Percentiles rank a stretch among this genome's conserved stretches.
These are phyloP conservation scores for Penaeus vannamei DNA, from an alignment of 1,140 invertebrate species.

Conservation along the genomic window DNA sequence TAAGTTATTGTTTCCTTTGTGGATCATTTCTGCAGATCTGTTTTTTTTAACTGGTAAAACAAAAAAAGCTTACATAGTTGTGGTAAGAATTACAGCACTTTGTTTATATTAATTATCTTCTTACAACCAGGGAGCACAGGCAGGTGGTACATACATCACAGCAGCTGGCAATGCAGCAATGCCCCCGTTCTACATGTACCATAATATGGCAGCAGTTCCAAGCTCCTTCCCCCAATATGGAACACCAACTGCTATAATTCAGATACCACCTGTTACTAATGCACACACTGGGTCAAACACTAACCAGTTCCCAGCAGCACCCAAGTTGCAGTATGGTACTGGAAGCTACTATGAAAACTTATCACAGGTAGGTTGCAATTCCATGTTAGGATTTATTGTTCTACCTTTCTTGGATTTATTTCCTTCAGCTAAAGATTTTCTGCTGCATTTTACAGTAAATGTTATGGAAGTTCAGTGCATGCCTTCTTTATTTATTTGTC, in stretches of 20 bases:
- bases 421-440: neutral
- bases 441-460: no score
- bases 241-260: slow-evolving; percentile 74
- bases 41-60: neutral
- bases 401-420: neutral
- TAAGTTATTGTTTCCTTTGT: slow-evolving; percentile 68
- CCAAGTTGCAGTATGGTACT: slow-evolving; percentile 66
- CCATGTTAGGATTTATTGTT: slow-evolving; percentile 66
- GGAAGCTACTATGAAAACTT: slow-evolving; percentile 67
- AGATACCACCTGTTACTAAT: slow-evolving; percentile 66
- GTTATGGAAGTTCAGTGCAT: no score
- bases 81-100: neutral
- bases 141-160: slow-evolving; percentile 66
- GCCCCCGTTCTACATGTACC: slow-evolving; percentile 79
- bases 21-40: slow-evolving; percentile 5
- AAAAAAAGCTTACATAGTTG: neutral
- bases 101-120: neutral
- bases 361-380: slow-evolving; percentile 69
- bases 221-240: slow-evolving; percentile 82
- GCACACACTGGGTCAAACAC: slow-evolving; percentile 65
- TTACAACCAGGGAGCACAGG: slow-evolving; percentile 73
- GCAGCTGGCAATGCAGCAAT: slow-evolving; percentile 77
- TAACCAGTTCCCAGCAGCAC: slow-evolving; percentile 65
- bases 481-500: no score
- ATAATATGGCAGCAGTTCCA: slow-evolving; percentile 72